phyloP scores from a whole-genome alignment of 2,888 invertebrate genomes.

The Chrysina gloriosa region DNA sequence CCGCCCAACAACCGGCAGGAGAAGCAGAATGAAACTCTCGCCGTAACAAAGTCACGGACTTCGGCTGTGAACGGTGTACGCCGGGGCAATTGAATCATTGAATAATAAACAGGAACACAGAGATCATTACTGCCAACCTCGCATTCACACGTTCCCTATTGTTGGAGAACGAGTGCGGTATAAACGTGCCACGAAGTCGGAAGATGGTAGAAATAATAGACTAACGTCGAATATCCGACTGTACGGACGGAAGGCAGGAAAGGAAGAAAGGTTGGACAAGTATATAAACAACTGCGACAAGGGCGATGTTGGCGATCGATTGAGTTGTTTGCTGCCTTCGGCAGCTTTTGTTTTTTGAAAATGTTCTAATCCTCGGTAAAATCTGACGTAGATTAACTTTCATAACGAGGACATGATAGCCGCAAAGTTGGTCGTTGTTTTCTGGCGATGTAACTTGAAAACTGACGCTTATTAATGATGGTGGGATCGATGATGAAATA shows the following conservation, averaged over 20 bases:
- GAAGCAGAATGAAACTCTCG: not conserved
- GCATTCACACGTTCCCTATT: conserved; percentile 44
- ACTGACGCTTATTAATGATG: conserved; percentile 7
- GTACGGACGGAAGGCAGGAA: not conserved
- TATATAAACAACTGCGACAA: not conserved
- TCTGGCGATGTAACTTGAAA: not conserved
- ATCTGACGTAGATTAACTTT: conserved; percentile 7
- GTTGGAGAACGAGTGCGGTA: conserved; percentile 7
- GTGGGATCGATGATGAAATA: not conserved
- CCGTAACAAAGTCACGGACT: conserved; percentile 30
- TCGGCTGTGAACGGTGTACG: not conserved
- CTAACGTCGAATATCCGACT: conserved; percentile 9
- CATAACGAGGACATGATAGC: not conserved
- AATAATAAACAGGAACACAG: conserved; percentile 45
- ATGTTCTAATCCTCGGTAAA: not conserved
- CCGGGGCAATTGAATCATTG: conserved; percentile 43
- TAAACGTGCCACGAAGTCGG: not conserved
- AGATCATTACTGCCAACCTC: conserved; percentile 43
- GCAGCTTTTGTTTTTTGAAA: not conserved
- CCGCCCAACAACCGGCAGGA: not conserved
- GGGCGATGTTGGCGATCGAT: not conserved
- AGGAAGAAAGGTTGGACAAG: not conserved
- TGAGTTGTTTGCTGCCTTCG: not conserved
- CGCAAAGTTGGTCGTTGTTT: not conserved
- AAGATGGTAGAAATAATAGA: conserved; percentile 14